Evolutionary conservation across 2,797 vertebrate species (phyloP).

Genomic region (Micromesistius poutassou): DNA sequence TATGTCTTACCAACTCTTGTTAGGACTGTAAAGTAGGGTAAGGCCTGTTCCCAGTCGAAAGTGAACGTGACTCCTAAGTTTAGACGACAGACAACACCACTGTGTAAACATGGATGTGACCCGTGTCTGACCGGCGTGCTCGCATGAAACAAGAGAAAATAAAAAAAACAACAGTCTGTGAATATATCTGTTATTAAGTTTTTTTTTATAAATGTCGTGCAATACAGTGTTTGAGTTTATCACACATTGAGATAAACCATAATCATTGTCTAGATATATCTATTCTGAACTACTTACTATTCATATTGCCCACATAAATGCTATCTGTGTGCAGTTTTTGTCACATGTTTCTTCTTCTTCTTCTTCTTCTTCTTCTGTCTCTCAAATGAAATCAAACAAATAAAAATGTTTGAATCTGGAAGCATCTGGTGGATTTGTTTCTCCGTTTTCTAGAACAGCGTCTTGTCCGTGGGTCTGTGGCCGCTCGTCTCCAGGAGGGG

Average conservation of each 20-base stretch:
- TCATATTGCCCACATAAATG: conserved; percentile 78
- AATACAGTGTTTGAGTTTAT: conserved; percentile 81
- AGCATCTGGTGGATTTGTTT: conserved; percentile 60
- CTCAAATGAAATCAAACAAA: conserved; percentile 62
- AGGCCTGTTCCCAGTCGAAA: too few relatives aligned
- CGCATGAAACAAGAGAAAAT: conserved; percentile 37
- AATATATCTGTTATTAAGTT: conserved; percentile 61
- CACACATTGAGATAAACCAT: conserved; percentile 81
- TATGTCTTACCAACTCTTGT: not conserved
- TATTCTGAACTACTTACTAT: conserved; percentile 77
- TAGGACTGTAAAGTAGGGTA: too few relatives aligned
- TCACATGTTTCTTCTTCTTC: conserved; percentile 55
- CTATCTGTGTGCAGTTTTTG: conserved; percentile 72
- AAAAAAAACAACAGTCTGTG: conserved; percentile 68
- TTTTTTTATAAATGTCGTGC: conserved; percentile 80
- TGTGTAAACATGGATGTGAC: not conserved
- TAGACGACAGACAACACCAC: not conserved
- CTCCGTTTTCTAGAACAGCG: conserved; percentile 49
- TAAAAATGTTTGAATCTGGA: conserved; percentile 62
- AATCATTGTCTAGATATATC: conserved; percentile 74
- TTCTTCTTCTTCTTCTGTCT: conserved; percentile 58
- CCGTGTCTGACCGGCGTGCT: not conserved
- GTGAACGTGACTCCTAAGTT: too few relatives aligned
- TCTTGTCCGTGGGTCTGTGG: conserved; percentile 55
- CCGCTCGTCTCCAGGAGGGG: conserved; percentile 36